These are phyloP conservation scores for Percopsis transmontana DNA, from an alignment of 2,113 vertebrate genomes.

Conservation along the genomic window DNA sequence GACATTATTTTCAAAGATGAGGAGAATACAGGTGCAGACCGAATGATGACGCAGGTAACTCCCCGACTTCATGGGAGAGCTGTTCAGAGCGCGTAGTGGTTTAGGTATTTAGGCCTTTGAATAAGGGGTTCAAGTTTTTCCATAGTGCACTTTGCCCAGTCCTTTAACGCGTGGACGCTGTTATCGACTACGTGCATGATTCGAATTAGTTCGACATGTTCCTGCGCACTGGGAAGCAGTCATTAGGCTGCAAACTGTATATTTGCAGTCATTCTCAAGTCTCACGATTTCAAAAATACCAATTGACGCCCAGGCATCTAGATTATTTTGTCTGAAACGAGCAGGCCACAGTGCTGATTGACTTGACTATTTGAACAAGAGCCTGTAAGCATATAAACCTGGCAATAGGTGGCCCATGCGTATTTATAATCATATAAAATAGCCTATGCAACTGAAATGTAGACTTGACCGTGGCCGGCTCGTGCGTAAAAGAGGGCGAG, in stretches of 20 bases:
- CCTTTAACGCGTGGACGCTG: slow-evolving; percentile 46
- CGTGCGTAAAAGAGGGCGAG: slow-evolving; percentile 54
- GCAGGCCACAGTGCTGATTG: no score
- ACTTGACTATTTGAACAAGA: background rate
- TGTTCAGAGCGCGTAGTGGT: background rate
- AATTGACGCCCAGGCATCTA: no score
- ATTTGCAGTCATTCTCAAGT: no score
- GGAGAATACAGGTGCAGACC: slow-evolving; percentile 96
- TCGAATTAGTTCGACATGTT: slow-evolving; percentile 42
- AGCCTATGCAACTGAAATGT: background rate
- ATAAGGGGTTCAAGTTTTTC: background rate
- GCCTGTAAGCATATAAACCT: background rate
- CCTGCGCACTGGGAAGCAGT: background rate
- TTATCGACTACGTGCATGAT: slow-evolving; percentile 52
- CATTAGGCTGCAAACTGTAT: no score
- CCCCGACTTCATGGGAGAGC: background rate
- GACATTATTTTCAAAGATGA: slow-evolving; percentile 99
- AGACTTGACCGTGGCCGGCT: slow-evolving; percentile 29
- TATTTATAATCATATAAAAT: background rate
- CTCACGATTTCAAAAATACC: no score
- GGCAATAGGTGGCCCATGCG: no score
- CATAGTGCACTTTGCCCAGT: slow-evolving; percentile 60
- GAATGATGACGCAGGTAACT: slow-evolving; percentile 95
- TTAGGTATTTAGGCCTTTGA: background rate
- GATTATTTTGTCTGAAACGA: no score